Evolutionary conservation across 53 echinoderm and acorn worm genomes (phyloP).

Genomic region (Antedon mediterranea): DNA sequence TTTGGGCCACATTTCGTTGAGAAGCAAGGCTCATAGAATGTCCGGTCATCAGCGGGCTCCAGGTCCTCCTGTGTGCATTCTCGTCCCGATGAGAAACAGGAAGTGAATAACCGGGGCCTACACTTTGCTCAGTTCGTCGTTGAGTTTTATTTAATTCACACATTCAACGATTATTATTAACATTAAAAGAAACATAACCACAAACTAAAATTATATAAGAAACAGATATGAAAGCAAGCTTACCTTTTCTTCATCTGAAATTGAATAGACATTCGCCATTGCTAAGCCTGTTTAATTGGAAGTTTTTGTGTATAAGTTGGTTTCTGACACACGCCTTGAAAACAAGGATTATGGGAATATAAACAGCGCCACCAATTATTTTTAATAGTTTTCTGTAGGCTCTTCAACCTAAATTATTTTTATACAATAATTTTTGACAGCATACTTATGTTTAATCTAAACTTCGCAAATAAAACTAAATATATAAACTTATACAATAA

Average conservation of each 20-base stretch:
- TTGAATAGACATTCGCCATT: constrained; percentile 52
- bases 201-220: neutral
- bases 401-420: neutral
- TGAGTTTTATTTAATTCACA: neutral
- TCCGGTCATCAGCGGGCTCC: too few species aligned
- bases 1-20: too few species aligned
- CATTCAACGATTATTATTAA: neutral
- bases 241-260: constrained; percentile 78
- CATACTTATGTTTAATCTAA: neutral
- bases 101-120: constrained; percentile 1
- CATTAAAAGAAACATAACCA: neutral
- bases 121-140: neutral
- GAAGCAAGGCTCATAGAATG: too few species aligned
- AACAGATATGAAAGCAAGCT: neutral
- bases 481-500: neutral
- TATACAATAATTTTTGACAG: neutral
- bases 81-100: neutral
- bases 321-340: neutral
- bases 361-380: neutral
- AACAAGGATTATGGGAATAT: constrained; percentile 3
- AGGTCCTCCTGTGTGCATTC: too few species aligned
- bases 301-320: neutral
- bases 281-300: neutral
- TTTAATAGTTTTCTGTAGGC: neutral
- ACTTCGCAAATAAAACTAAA: neutral